Percentiles rank a stretch among this genome's conserved stretches.
These are phyloP conservation scores for Campoplex nolae DNA, from an alignment of 2,888 invertebrate genomes.

Conservation along the genomic window DNA sequence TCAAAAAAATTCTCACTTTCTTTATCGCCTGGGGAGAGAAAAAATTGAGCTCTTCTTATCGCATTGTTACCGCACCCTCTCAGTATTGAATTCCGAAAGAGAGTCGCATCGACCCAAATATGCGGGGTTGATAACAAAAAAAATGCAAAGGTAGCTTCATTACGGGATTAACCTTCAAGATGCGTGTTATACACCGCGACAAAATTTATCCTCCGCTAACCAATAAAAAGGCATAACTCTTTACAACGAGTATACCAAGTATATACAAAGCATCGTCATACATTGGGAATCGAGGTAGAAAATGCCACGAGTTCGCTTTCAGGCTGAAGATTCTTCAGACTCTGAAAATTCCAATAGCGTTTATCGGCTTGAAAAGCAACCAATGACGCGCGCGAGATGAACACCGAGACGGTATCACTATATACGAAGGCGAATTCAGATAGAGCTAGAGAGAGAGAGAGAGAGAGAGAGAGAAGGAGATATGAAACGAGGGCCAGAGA, in stretches of 20 bases:
- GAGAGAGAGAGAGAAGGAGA: conserved; percentile 21
- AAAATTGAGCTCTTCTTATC: not conserved
- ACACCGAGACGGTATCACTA: conserved; percentile 22
- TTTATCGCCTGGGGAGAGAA: not conserved
- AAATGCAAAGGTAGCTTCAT: not conserved
- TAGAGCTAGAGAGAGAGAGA: conserved; percentile 4
- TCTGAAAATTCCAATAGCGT: conserved; percentile 64
- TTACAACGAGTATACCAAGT: not conserved
- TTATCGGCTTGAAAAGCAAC: conserved; percentile 47
- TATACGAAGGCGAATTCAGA: conserved; percentile 34
- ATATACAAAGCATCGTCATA: conserved; percentile 44
- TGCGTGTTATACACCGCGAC: not conserved
- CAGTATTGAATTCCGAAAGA: not conserved
- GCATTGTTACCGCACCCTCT: conserved; percentile 1
- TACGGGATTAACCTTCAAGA: not conserved
- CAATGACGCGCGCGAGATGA: conserved; percentile 39
- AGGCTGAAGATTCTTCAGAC: conserved; percentile 17
- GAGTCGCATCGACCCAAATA: not conserved
- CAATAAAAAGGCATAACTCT: not conserved
- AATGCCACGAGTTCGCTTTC: conserved; percentile 58
- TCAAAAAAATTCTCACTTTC: not conserved
- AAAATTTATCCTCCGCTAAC: not conserved
- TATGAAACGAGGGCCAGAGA: conserved; percentile 5
- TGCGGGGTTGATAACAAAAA: not conserved
- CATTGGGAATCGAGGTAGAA: conserved; percentile 59